Evolutionary conservation across 2,888 invertebrate genomes (phyloP).

Genomic region (Julus scanicus): DNA sequence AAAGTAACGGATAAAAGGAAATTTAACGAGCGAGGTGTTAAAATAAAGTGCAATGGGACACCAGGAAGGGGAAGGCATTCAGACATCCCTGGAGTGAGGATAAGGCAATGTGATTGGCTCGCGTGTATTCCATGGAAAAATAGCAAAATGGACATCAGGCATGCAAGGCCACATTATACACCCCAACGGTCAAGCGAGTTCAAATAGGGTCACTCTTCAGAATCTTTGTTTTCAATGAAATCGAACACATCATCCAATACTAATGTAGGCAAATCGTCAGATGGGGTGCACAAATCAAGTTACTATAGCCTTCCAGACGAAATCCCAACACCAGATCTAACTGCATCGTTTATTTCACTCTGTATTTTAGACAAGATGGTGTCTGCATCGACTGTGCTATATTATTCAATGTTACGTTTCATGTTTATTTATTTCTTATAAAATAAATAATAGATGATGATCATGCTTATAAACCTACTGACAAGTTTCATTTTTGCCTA

Average conservation of each 20-base stretch:
- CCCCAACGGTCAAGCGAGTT: not conserved
- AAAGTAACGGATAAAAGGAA: not conserved
- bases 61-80: not conserved
- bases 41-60: constrained; percentile 9
- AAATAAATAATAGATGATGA: too few relatives aligned
- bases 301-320: too few relatives aligned
- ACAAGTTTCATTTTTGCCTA: too few relatives aligned
- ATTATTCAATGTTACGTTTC: too few relatives aligned
- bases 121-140: not conserved
- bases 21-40: constrained; percentile 42
- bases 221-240: not conserved
- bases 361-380: too few relatives aligned
- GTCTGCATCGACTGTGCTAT: too few relatives aligned
- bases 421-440: too few relatives aligned
- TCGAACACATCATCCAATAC: not conserved
- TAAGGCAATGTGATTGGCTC: not conserved
- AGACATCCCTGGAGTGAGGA: not conserved
- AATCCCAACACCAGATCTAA: too few relatives aligned
- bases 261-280: not conserved
- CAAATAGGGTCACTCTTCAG: not conserved
- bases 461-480: too few relatives aligned
- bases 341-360: too few relatives aligned
- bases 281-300: not conserved
- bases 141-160: not conserved
- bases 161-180: not conserved